Conservation (phyloP, 2,888 invertebrate species). For the Dicroscelio sp. region DNA sequence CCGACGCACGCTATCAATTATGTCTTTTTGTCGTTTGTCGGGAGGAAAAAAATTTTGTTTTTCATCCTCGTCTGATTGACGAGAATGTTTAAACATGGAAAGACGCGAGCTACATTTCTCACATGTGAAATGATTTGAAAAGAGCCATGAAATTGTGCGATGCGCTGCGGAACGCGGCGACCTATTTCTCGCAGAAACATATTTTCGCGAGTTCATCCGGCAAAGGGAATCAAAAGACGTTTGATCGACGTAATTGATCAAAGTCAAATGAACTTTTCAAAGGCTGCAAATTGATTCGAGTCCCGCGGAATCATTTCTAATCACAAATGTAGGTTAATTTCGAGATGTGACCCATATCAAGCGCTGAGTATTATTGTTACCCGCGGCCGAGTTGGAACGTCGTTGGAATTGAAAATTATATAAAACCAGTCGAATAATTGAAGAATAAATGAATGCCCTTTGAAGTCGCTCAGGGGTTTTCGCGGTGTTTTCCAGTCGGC, state of each 20-base stretch:
- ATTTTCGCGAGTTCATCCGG: conserved; percentile 63
- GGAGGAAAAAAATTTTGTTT: too few species aligned
- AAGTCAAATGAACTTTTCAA: conserved; percentile 71
- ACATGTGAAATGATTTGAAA: conserved; percentile 53
- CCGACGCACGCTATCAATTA: too few species aligned
- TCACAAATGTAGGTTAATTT: conserved; percentile 56
- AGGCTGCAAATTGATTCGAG: conserved; percentile 68
- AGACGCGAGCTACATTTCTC: conserved; percentile 9
- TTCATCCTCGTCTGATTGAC: background rate
- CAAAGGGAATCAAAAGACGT: conserved; percentile 69
- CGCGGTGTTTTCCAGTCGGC: background rate
- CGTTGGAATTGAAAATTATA: conserved; percentile 20
- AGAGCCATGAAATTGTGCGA: conserved; percentile 46
- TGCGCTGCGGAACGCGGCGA: conserved; percentile 53
- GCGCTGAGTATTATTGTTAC: conserved; percentile 35
- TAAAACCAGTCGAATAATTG: conserved; percentile 21
- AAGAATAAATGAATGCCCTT: conserved; percentile 51
- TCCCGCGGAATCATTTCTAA: conserved; percentile 56
- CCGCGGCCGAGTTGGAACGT: too few species aligned
- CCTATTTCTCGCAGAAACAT: conserved; percentile 58
- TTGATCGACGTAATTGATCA: conserved; percentile 73
- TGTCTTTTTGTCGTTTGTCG: background rate
- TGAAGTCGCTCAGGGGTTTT: background rate
- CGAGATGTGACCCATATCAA: conserved; percentile 45
- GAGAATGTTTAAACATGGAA: conserved; percentile 42